These are phyloP conservation scores for Pollenia angustigena DNA, from an alignment of 2,888 invertebrate genomes.

Conservation along the genomic window DNA sequence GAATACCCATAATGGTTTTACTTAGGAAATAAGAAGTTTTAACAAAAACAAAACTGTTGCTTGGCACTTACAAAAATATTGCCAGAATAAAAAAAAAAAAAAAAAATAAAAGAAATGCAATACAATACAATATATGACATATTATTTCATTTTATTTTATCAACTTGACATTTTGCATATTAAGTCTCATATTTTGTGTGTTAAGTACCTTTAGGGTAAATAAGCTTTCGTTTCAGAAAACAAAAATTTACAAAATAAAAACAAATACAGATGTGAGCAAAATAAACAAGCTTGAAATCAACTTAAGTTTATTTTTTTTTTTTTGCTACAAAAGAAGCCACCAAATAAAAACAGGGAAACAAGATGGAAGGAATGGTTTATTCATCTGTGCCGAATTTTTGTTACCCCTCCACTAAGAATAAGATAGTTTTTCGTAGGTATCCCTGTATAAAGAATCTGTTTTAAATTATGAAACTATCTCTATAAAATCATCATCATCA, in stretches of 20 bases:
- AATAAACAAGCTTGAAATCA: conserved; percentile 19
- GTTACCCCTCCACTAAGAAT: too few relatives aligned
- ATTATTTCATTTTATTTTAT: conserved; percentile 58
- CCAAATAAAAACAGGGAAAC: conserved; percentile 8
- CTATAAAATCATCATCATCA: too few relatives aligned
- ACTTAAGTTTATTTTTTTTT: conserved; percentile 16
- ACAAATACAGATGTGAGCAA: conserved; percentile 28
- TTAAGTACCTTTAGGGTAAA: conserved; percentile 56
- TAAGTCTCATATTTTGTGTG: conserved; percentile 56
- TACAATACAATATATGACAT: conserved; percentile 22
- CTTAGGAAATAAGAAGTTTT: not conserved
- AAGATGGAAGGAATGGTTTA: not conserved
- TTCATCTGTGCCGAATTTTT: not conserved
- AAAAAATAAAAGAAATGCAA: conserved; percentile 2
- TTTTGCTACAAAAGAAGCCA: not conserved
- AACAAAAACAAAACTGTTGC: conserved; percentile 27
- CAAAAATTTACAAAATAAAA: conserved; percentile 9
- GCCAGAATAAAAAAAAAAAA: not conserved
- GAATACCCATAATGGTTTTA: not conserved
- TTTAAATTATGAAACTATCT: too few relatives aligned
- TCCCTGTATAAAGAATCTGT: too few relatives aligned
- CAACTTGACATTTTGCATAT: conserved; percentile 68
- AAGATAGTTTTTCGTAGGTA: too few relatives aligned
- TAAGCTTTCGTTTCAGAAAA: conserved; percentile 23
- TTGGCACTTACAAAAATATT: not conserved